Conservation (phyloP, 2,113 vertebrate genomes). For the Eidolon helvum region DNA sequence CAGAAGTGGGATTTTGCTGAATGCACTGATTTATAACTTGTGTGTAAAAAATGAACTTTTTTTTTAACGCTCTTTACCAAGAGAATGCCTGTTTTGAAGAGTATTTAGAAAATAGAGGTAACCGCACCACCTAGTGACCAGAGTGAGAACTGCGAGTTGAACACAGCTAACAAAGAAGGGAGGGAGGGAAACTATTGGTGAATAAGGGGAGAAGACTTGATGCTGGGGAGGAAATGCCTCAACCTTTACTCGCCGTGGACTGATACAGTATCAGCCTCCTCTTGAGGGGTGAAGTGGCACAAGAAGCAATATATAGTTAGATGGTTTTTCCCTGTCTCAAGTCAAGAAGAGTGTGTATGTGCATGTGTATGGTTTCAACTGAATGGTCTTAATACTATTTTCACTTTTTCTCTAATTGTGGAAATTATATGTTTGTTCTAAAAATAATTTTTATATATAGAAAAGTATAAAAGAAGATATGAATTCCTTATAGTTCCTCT, state of each 20-base stretch:
- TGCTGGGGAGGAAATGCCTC: neutral
- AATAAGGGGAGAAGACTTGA: neutral
- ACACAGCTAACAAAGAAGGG: neutral
- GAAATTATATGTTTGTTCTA: neutral
- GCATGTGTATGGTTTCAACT: neutral
- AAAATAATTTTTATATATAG: neutral
- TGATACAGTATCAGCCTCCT: neutral
- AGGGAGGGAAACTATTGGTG: neutral
- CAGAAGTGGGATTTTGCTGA: neutral
- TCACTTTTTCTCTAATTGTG: slow-evolving; percentile 2
- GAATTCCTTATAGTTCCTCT: slow-evolving; percentile 12
- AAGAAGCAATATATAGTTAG: neutral
- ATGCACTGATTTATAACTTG: neutral
- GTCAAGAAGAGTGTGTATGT: neutral
- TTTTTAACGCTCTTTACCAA: neutral
- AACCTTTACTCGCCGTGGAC: neutral
- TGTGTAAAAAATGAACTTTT: neutral
- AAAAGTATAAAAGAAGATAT: neutral
- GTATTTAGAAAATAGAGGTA: neutral
- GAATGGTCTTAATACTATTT: neutral
- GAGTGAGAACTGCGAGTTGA: neutral
- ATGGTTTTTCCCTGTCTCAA: neutral
- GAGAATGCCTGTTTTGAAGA: neutral
- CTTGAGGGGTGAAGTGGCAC: neutral
- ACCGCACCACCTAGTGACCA: neutral